These are phyloP conservation scores for Lycocorax pyrrhopterus DNA, from an alignment of 2,113 vertebrate species.

Conservation along the genomic window DNA sequence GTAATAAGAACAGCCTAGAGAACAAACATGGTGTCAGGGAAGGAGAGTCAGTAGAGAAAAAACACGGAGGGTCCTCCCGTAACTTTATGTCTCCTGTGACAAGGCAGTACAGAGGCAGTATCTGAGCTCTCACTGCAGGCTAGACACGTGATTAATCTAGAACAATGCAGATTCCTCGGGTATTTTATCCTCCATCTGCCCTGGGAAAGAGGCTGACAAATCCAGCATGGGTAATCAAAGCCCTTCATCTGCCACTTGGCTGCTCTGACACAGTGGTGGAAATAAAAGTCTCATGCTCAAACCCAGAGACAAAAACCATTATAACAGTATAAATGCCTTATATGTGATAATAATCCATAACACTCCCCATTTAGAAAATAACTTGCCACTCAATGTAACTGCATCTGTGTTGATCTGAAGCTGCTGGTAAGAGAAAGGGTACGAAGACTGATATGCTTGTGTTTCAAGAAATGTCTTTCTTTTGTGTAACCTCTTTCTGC, in stretches of 20 bases:
- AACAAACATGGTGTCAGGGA: neutral
- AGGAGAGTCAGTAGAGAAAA: neutral
- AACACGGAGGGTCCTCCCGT: neutral
- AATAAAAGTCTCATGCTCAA: neutral
- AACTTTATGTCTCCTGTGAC: neutral
- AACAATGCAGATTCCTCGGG: neutral
- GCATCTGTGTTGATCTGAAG: neutral
- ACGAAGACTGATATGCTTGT: neutral
- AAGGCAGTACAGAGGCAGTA: neutral
- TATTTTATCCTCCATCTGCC: neutral
- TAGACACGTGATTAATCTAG: fast-evolving
- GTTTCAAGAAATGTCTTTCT: neutral
- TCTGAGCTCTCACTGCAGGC: neutral
- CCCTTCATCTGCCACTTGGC: neutral
- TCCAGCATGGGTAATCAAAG: neutral
- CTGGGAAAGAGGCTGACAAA: neutral
- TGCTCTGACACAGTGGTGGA: neutral
- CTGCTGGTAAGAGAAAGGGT: neutral
- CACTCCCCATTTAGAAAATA: neutral
- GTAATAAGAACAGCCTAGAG: neutral
- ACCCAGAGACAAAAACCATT: neutral
- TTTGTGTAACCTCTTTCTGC: neutral
- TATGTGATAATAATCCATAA: neutral
- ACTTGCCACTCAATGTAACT: neutral
- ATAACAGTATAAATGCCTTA: neutral